phyloP scores from a whole-genome alignment of 2,797 vertebrate species.

The Lagorchestes hirsutus region DNA sequence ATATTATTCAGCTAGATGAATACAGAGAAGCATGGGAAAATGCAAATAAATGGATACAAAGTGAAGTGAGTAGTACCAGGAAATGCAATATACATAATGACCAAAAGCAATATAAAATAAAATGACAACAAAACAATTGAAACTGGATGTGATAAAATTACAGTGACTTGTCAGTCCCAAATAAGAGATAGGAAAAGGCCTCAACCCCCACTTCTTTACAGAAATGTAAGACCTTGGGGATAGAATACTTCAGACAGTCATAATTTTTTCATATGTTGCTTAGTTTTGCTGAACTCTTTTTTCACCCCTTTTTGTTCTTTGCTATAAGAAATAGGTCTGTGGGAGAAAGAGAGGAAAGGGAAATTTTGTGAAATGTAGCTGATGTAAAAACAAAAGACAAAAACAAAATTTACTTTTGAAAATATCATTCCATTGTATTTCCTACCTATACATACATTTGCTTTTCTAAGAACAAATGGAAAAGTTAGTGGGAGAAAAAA shows the following conservation, averaged over 20 bases:
- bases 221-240: not conserved
- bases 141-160: not conserved
- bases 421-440: not conserved
- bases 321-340: not conserved
- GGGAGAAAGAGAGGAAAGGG: not conserved
- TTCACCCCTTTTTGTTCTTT: not conserved
- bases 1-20: not conserved
- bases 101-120: not conserved
- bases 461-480: no score
- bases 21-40: not conserved
- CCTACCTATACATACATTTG: not conserved
- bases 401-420: not conserved
- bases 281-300: not conserved
- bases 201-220: not conserved
- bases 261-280: not conserved
- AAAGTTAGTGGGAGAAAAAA: no score
- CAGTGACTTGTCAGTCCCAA: not conserved
- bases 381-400: not conserved
- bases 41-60: not conserved
- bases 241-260: not conserved
- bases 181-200: not conserved
- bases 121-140: not conserved
- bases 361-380: not conserved
- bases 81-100: not conserved
- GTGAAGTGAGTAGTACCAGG: not conserved